phyloP scores from a whole-genome alignment of 1,140 invertebrate species.

The Onthophagus taurus region DNA sequence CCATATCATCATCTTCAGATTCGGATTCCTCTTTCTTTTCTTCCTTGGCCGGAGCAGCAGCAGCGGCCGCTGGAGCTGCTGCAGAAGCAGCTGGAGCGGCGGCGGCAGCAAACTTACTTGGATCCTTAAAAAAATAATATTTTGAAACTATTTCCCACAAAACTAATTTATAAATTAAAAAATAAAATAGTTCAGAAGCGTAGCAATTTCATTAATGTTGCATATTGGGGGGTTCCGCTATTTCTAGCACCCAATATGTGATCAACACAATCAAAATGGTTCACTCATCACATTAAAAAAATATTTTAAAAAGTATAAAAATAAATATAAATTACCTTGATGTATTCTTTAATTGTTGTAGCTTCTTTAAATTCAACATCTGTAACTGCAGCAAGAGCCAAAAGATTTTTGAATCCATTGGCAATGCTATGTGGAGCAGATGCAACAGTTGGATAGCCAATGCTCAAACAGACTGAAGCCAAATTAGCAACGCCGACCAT shows the following conservation, averaged over 20 bases:
- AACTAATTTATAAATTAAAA: neutral
- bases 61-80: constrained; percentile 48
- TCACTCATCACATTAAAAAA: constrained; percentile 10
- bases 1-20: constrained; percentile 92
- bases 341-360: constrained; percentile 80
- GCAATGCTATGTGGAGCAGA: constrained; percentile 95
- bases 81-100: constrained; percentile 53
- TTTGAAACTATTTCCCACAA: constrained; percentile 2
- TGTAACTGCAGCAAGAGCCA: constrained; percentile 92
- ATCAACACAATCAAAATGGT: constrained; percentile 21
- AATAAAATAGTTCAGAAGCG: constrained; percentile 3
- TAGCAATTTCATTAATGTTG: constrained; percentile 22
- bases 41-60: constrained; percentile 55
- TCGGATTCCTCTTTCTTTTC: constrained; percentile 74
- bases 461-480: constrained; percentile 85
- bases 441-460: constrained; percentile 93
- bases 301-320: neutral
- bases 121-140: constrained; percentile 57
- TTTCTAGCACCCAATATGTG: constrained; percentile 37
- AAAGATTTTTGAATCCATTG: constrained; percentile 96
- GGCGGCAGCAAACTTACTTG: constrained; percentile 74
- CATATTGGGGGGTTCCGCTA: constrained; percentile 38
- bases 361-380: constrained; percentile 94
- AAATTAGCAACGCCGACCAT: constrained; percentile 87
- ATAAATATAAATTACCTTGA: constrained; percentile 51